Evolutionary conservation across 2,797 vertebrate species (phyloP).

Genomic region (Fistularia tabacaria): DNA sequence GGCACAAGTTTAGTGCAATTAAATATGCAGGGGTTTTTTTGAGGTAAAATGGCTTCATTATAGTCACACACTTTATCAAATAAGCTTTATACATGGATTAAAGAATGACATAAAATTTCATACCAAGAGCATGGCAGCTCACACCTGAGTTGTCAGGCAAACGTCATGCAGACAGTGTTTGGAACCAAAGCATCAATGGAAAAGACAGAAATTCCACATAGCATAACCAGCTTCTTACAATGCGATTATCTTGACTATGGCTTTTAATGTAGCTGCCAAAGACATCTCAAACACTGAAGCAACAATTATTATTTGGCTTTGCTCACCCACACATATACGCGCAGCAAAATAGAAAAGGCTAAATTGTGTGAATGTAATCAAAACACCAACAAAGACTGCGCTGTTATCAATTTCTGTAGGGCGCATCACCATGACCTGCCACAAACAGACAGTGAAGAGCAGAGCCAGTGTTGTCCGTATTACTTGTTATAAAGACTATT

Average conservation of each 20-base stretch:
- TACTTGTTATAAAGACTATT: background rate
- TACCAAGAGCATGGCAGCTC: conserved; percentile 35
- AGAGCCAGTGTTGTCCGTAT: too few species aligned
- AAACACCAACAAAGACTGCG: conserved; percentile 47
- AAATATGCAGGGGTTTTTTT: too few species aligned
- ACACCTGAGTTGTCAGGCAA: conserved; percentile 50
- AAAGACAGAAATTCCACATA: conserved; percentile 61
- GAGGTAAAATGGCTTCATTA: too few species aligned
- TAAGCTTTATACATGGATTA: too few species aligned
- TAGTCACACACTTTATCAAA: too few species aligned
- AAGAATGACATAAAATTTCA: too few species aligned
- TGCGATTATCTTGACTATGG: conserved; percentile 62
- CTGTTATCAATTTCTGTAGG: conserved; percentile 37
- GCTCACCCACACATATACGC: conserved; percentile 39
- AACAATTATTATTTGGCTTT: conserved; percentile 51
- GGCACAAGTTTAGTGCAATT: too few species aligned
- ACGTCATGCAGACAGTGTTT: conserved; percentile 51
- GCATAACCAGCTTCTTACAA: conserved; percentile 60
- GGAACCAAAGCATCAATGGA: conserved; percentile 37
- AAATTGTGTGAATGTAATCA: conserved; percentile 40
- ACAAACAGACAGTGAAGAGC: too few species aligned
- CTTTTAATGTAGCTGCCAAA: conserved; percentile 61
- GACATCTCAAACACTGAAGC: conserved; percentile 51
- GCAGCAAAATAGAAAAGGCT: conserved; percentile 30
- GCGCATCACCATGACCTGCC: conserved; percentile 49